Percentiles rank a stretch among this genome's conserved stretches.
Evolutionary conservation across 2,888 invertebrate species (phyloP).

Genomic region (Lepeophtheirus nordmannii): DNA sequence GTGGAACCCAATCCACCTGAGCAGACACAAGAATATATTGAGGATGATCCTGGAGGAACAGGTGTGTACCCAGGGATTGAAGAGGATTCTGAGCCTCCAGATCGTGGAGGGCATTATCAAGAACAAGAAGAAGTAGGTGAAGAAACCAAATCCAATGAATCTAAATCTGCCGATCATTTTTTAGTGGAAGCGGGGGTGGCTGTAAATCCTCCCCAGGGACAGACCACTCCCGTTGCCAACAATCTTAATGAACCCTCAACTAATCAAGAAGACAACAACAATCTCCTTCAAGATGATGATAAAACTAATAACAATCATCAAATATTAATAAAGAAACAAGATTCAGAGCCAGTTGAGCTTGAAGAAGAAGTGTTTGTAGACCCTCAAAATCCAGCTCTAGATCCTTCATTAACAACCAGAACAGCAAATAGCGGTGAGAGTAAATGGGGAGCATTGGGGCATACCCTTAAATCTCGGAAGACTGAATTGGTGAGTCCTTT

Average conservation of each 20-base stretch:
- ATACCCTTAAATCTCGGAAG: slow-evolving; percentile 15
- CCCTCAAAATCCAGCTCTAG: not conserved
- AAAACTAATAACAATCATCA: slow-evolving; percentile 5
- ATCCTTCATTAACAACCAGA: slow-evolving; percentile 30
- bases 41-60: not conserved
- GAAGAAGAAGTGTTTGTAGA: not conserved
- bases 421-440: not conserved
- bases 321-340: not conserved
- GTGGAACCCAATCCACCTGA: slow-evolving; percentile 9
- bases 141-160: not conserved
- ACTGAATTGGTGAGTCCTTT: slow-evolving; percentile 7
- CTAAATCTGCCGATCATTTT: slow-evolving; percentile 19
- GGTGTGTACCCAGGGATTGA: not conserved
- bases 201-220: slow-evolving; percentile 13
- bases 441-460: slow-evolving; percentile 15
- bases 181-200: slow-evolving; percentile 21
- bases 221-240: slow-evolving; percentile 24
- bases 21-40: not conserved
- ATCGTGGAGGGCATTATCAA: no score
- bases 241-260: not conserved
- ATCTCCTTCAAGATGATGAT: not conserved
- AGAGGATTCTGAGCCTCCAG: not conserved
- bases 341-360: not conserved
- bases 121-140: not conserved
- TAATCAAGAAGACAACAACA: not conserved